Base-by-base conservation (phyloP, 2,113 vertebrate species). In the Syngnathoides biaculeatus region DNA sequence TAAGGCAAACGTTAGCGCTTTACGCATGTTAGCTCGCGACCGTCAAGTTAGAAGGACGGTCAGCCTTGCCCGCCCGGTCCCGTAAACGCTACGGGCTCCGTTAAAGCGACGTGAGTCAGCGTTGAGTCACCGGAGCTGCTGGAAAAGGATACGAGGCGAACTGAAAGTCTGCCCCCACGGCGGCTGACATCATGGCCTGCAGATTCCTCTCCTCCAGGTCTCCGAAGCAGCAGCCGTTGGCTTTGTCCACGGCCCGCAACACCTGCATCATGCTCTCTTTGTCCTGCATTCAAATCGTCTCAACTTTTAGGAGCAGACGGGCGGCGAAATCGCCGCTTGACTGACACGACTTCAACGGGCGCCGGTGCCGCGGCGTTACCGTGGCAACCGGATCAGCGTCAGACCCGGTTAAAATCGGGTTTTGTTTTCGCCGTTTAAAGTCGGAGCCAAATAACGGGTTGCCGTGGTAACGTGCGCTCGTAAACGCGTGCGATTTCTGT, bases 151-250 rank as follows among this genome's bases (percentile, higher is more conserved):
- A 99, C 95, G 93, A 92, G 52, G 85, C 77, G 24, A 99, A 98
- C 79, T 98, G 95, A 85, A 99, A 99, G 77, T 98, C 96, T 0
- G 95, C 94, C 64, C 97, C 97, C 80, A 99, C 79, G 1, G 95
- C 95, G 0, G 95, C 92, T 3, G 97, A 99, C 97, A 99, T 97
- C 90, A 99, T 91, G 65, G 90, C 94, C 76, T 95, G 93, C 69
- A 98, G 84, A 89, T 93, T 96, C 68, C 93, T 93, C 58, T 94
- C 94, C 81, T 98, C 95, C 71, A 88, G 75, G 71, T 95, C 92
- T 27, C 95, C 96, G 0, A 96, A 99, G 86, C 93, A 98, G 75
- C 93, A 98, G 47, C 97, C 97, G 0, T 94, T 99, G 86, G 96
- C 97, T 83, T 98, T 98, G 91, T 99, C 97, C 80, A 98, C 96